Evolutionary conservation across 2,888 invertebrate genomes (phyloP).

Genomic region (Athrips mouffetella): DNA sequence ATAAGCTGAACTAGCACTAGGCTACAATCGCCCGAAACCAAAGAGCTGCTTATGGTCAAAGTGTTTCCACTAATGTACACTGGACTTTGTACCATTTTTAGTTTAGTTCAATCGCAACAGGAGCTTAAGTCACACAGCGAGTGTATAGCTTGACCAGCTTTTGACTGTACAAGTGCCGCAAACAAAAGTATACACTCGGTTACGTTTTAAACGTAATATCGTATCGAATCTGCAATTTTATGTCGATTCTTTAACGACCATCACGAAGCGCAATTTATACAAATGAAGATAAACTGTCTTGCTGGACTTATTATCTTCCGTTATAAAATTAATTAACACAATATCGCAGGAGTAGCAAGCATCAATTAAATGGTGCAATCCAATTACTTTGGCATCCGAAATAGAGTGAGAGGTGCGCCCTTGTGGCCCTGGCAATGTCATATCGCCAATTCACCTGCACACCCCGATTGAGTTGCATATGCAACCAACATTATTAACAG

Average conservation of each 20-base stretch:
- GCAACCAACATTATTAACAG: no score
- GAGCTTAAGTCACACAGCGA: no score
- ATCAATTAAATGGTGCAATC: constrained; percentile 49
- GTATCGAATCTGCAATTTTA: background rate
- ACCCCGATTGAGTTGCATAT: constrained; percentile 44
- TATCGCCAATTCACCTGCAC: constrained; percentile 51
- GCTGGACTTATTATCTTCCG: constrained; percentile 3
- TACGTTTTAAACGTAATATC: background rate
- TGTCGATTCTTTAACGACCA: background rate
- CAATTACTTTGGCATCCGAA: constrained; percentile 58
- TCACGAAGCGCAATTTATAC: background rate
- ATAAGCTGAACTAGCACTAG: no score
- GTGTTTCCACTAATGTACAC: no score
- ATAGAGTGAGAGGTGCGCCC: constrained; percentile 73
- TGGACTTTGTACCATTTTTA: no score
- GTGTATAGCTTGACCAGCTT: no score
- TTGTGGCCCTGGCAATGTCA: constrained; percentile 61
- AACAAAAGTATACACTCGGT: no score
- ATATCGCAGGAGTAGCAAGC: constrained; percentile 22
- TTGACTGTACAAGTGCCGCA: no score
- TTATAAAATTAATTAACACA: constrained; percentile 16
- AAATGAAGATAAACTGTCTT: constrained; percentile 6
- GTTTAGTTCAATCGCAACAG: no score
- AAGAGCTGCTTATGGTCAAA: no score
- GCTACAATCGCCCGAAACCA: no score